Conservation (phyloP, 2,888 invertebrate genomes). For the Pachymerium ferrugineum region DNA sequence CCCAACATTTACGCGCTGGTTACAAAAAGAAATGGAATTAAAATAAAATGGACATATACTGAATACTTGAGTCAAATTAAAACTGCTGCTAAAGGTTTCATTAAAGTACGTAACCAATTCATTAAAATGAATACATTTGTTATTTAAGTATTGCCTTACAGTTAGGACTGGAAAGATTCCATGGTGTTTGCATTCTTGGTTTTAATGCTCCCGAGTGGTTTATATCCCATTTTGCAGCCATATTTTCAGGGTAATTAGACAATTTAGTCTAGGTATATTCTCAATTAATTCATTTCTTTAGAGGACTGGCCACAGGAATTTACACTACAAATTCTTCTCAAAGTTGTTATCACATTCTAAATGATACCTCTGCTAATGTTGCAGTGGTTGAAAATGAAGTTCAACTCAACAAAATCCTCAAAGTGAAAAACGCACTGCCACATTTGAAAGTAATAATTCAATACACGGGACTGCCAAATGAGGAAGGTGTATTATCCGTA, state of each 20-base stretch:
- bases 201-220: constrained; percentile 90
- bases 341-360: constrained; percentile 71
- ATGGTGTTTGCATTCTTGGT: constrained; percentile 82
- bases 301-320: constrained; percentile 77
- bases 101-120: neutral
- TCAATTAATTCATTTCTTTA: constrained; percentile 43
- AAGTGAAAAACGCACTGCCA: constrained; percentile 35
- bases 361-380: constrained; percentile 72
- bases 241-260: constrained; percentile 68
- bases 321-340: constrained; percentile 87
- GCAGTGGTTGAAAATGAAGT: constrained; percentile 65
- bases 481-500: constrained; percentile 32
- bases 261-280: constrained; percentile 36
- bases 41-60: neutral
- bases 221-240: constrained; percentile 74
- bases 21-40: too few species aligned
- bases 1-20: neutral
- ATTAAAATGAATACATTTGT: neutral
- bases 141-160: constrained; percentile 46
- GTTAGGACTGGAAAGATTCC: constrained; percentile 70
- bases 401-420: constrained; percentile 45
- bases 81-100: neutral
- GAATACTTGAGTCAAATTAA: neutral
- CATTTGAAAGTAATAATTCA: constrained; percentile 46
- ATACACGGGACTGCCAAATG: constrained; percentile 41